Evolutionary conservation across 2,797 vertebrate genomes (phyloP).

Genomic region (Austrolebias charrua): DNA sequence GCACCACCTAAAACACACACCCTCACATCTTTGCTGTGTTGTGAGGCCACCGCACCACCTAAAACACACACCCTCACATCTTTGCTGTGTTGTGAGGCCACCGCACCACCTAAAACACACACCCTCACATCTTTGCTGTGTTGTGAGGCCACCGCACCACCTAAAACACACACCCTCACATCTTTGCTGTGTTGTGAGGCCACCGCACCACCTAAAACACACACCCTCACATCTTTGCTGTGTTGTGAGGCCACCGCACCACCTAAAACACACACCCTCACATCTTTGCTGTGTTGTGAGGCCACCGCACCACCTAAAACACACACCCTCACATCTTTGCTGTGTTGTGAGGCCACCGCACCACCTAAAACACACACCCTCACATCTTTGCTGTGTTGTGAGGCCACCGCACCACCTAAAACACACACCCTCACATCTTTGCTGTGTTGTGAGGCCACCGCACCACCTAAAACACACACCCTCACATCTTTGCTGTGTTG

Average conservation of each 20-base stretch:
- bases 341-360: conserved; percentile 9
- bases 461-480: conserved; percentile 26
- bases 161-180: conserved; percentile 28
- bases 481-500: conserved; percentile 26
- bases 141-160: conserved; percentile 6
- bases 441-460: conserved; percentile 2
- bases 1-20: conserved; percentile 23
- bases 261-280: conserved; percentile 27
- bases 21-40: conserved; percentile 28
- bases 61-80: conserved; percentile 30
- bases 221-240: conserved; percentile 26
- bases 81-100: conserved; percentile 14
- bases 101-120: conserved; percentile 21
- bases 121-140: conserved; percentile 27
- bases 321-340: conserved; percentile 25
- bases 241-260: conserved; percentile 4
- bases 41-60: conserved; percentile 12
- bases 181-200: conserved; percentile 25
- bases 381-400: conserved; percentile 24
- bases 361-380: conserved; percentile 27
- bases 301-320: conserved; percentile 19
- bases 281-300: conserved; percentile 27
- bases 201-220: conserved; percentile 20
- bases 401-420: conserved; percentile 16
- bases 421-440: conserved; percentile 29